A percentile compares a stretch with the other conserved stretches of the same genome.
phyloP scores from a whole-genome alignment of 2,888 invertebrate species.

The Ptilodon capucinus region DNA sequence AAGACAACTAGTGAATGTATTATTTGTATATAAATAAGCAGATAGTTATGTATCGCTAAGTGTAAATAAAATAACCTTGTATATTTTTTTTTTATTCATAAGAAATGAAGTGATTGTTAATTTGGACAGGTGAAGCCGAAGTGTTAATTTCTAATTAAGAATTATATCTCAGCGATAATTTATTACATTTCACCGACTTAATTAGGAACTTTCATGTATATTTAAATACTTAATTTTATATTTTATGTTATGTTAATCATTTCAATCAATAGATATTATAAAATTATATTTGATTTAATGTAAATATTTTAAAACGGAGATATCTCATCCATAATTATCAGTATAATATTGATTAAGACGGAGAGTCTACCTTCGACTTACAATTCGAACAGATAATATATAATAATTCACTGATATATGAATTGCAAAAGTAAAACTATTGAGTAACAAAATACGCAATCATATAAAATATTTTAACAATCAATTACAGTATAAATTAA shows the following conservation, averaged over 20 bases:
- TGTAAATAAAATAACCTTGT: conserved; percentile 12
- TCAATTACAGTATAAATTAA: background rate
- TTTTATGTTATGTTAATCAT: background rate
- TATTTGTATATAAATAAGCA: conserved; percentile 41
- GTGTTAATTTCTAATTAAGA: too few relatives aligned
- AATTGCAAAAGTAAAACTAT: too few relatives aligned
- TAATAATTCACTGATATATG: background rate
- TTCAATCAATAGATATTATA: background rate
- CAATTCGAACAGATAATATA: background rate
- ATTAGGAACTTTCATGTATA: too few relatives aligned
- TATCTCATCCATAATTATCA: background rate
- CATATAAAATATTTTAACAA: background rate
- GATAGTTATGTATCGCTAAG: conserved; percentile 13
- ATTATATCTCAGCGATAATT: too few relatives aligned
- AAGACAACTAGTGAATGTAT: conserved; percentile 58
- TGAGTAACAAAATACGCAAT: background rate
- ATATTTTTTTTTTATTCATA: background rate
- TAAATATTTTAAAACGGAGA: background rate
- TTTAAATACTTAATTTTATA: background rate
- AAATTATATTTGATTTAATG: background rate
- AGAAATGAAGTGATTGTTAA: background rate
- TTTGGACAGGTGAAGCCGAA: background rate
- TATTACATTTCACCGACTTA: too few relatives aligned
- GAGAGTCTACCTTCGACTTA: background rate
- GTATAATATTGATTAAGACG: background rate